phyloP scores from a whole-genome alignment of 92 coral and sea anemone genomes.

The Porites lobata region DNA sequence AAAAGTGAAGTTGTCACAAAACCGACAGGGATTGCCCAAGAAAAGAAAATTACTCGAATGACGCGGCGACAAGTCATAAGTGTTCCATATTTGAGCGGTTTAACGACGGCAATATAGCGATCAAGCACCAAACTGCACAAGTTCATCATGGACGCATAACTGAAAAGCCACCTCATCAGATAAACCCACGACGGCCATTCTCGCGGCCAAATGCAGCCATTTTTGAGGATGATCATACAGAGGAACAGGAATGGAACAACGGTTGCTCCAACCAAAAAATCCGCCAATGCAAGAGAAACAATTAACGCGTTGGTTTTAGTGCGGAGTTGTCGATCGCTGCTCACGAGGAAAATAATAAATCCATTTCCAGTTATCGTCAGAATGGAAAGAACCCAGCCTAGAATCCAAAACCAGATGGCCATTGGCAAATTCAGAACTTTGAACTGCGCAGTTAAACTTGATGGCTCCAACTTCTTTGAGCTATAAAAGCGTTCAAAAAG shows the following conservation, averaged over 20 bases:
- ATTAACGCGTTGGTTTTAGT: not conserved
- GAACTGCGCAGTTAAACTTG: not conserved
- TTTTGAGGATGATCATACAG: not conserved
- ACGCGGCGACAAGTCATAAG: not conserved
- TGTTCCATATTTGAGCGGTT: not conserved
- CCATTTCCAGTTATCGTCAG: not conserved
- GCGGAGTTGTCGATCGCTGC: not conserved
- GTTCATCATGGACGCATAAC: not conserved
- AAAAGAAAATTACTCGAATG: not conserved
- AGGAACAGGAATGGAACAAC: not conserved
- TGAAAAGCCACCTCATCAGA: not conserved
- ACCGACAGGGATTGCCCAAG: not conserved
- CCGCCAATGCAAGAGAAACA: not conserved
- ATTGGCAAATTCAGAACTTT: not conserved
- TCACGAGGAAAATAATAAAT: not conserved
- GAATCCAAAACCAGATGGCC: constrained; percentile 8
- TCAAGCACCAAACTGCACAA: constrained; percentile 13
- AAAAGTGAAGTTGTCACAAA: no score
- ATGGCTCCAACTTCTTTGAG: no score
- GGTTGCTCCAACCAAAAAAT: not conserved
- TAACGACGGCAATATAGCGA: not conserved
- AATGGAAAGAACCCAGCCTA: constrained; percentile 9
- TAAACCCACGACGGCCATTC: not conserved
- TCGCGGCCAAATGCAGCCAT: not conserved
- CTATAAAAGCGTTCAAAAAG: no score